These are phyloP conservation scores for Diachasmimorpha longicaudata DNA, from an alignment of 1,140 invertebrate genomes.

Conservation along the genomic window DNA sequence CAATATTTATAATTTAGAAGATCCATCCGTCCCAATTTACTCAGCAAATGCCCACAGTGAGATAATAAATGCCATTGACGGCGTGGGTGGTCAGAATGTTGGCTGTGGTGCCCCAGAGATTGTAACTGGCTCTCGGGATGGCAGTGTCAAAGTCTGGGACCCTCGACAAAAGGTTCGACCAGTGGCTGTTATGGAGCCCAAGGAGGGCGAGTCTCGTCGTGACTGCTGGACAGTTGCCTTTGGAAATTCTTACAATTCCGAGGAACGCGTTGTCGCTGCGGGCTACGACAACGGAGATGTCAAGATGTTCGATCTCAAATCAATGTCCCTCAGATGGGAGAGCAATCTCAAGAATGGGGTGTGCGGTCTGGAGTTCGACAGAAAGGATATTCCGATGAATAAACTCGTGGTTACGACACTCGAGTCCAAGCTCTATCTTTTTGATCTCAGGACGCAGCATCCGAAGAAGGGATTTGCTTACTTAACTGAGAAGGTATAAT, in stretches of 20 bases:
- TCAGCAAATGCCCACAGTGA: constrained; percentile 83
- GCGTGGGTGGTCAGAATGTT: constrained; percentile 81
- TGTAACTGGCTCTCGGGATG: constrained; percentile 91
- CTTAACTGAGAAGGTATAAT: constrained; percentile 77
- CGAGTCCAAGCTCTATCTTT: constrained; percentile 92
- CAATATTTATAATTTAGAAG: constrained; percentile 72
- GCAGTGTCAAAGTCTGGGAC: constrained; percentile 96
- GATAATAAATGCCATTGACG: constrained; percentile 94
- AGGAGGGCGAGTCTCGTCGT: constrained; percentile 68
- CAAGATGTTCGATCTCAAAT: constrained; percentile 92
- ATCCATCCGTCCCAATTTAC: constrained; percentile 76
- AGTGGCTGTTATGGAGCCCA: constrained; percentile 86
- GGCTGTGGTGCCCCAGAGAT: constrained; percentile 93
- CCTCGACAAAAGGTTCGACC: constrained; percentile 86
- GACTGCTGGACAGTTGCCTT: constrained; percentile 91
- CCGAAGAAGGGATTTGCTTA: constrained; percentile 85
- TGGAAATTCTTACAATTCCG: constrained; percentile 85
- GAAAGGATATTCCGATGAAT: constrained; percentile 94
- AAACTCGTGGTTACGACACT: constrained; percentile 91
- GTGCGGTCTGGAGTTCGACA: constrained; percentile 89
- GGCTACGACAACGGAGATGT: constrained; percentile 98
- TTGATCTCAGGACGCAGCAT: constrained; percentile 88
- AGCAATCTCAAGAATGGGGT: constrained; percentile 94
- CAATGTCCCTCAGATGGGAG: constrained; percentile 87
- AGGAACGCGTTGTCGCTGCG: constrained; percentile 84